These are phyloP conservation scores for Neosilurus hyrtlii DNA, from an alignment of 2,797 vertebrate genomes.

Conservation along the genomic window DNA sequence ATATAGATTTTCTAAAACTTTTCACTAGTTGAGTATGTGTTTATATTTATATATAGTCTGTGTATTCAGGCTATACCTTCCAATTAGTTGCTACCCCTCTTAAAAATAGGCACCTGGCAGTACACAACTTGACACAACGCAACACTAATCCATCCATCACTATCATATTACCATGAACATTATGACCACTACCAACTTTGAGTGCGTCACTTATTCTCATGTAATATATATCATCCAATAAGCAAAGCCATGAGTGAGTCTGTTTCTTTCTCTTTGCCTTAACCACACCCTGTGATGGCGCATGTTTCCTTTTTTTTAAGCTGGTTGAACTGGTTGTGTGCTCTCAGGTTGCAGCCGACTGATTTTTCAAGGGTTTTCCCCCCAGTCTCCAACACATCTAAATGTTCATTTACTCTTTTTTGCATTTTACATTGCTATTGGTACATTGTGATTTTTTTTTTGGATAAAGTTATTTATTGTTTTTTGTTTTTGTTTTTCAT, in stretches of 20 bases:
- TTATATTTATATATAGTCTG: too few species aligned
- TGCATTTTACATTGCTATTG: too few species aligned
- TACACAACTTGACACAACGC: not conserved
- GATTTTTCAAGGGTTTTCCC: not conserved
- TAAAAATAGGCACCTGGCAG: not conserved
- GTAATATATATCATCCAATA: not conserved
- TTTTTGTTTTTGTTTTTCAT: not conserved
- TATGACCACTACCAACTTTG: not conserved
- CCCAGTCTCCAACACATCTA: not conserved
- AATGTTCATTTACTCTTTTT: not conserved
- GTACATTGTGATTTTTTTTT: too few species aligned
- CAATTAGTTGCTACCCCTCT: not conserved
- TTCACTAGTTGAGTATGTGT: too few species aligned
- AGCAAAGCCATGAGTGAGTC: not conserved
- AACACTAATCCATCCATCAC: not conserved
- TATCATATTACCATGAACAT: not conserved
- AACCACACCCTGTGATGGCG: constrained; percentile 45
- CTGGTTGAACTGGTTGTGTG: constrained; percentile 66
- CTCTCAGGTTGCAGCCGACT: not conserved
- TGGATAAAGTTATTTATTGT: not conserved
- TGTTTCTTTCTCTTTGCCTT: constrained; percentile 45
- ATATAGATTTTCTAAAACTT: too few species aligned
- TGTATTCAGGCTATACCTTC: not conserved
- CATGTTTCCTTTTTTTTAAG: constrained; percentile 11
- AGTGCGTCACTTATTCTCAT: not conserved